These are phyloP conservation scores for Neofelis nebulosa DNA, from an alignment of 2,113 vertebrate genomes.

Conservation along the genomic window DNA sequence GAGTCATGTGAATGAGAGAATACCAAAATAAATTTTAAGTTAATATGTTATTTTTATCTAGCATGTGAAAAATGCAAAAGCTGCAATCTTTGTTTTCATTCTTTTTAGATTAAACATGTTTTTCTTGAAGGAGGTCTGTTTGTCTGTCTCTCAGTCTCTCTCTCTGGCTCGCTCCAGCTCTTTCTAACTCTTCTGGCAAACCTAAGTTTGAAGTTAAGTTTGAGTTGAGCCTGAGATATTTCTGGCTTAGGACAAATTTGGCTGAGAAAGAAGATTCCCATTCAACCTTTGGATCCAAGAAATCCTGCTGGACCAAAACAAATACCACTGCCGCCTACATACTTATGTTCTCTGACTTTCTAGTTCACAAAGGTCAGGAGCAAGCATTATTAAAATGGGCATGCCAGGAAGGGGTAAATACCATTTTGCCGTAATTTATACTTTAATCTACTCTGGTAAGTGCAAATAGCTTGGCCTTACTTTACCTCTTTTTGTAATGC, in stretches of 20 bases:
- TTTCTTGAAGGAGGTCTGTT: not conserved
- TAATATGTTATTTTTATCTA: not conserved
- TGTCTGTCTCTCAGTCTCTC: not conserved
- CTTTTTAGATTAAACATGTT: not conserved
- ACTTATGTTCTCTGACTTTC: not conserved
- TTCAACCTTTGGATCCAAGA: slow-evolving; percentile 19
- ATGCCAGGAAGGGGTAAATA: not conserved
- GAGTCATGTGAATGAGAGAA: not conserved
- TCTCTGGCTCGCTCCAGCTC: not conserved
- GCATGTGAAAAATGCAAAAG: not conserved
- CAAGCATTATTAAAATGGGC: not conserved
- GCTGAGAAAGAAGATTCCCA: slow-evolving; percentile 41
- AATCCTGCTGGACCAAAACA: not conserved
- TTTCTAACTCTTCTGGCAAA: not conserved
- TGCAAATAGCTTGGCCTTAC: not conserved
- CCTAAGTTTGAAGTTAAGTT: not conserved
- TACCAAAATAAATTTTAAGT: not conserved
- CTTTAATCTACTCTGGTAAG: not conserved
- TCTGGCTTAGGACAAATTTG: slow-evolving; percentile 41
- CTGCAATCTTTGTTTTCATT: not conserved
- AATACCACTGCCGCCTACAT: not conserved
- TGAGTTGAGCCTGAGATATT: slow-evolving; percentile 11
- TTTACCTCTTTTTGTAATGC: not conserved
- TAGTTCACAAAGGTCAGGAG: not conserved
- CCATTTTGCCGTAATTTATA: not conserved